Percentiles rank a stretch among this genome's conserved stretches.
These are phyloP conservation scores for Drosophila subobscura DNA, from an alignment of 1,140 invertebrate species.

Conservation along the genomic window DNA sequence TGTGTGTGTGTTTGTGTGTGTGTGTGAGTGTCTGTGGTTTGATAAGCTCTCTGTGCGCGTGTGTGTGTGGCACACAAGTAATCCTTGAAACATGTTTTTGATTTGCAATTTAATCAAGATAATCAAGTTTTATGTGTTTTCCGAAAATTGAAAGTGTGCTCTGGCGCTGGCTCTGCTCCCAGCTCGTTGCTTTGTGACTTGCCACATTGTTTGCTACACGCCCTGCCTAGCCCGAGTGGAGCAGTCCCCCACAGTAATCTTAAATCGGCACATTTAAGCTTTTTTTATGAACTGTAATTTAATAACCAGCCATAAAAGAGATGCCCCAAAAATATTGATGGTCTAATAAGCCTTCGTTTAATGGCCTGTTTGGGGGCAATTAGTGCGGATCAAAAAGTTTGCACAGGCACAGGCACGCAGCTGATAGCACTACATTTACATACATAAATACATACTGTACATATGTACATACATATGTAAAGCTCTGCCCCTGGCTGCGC, in stretches of 20 bases:
- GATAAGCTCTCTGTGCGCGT: slow-evolving; percentile 51
- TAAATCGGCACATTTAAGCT: slow-evolving; percentile 67
- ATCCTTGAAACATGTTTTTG: slow-evolving; percentile 82
- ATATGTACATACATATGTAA: neutral
- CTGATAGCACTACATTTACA: slow-evolving; percentile 28
- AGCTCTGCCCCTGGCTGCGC: neutral
- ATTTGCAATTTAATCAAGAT: slow-evolving; percentile 83
- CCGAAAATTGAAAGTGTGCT: slow-evolving; percentile 78
- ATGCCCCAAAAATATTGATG: slow-evolving; percentile 22
- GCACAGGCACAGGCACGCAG: slow-evolving; percentile 15
- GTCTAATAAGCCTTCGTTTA: slow-evolving; percentile 40
- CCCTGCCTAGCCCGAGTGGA: slow-evolving; percentile 1
- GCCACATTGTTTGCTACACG: slow-evolving; percentile 69
- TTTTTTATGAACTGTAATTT: slow-evolving; percentile 73
- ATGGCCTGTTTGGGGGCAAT: slow-evolving; percentile 44
- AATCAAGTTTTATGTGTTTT: slow-evolving; percentile 82
- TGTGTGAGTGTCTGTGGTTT: slow-evolving; percentile 53
- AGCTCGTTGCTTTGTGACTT: slow-evolving; percentile 48
- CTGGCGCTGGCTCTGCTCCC: no score
- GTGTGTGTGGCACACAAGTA: slow-evolving; percentile 61
- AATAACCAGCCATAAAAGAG: slow-evolving; percentile 42
- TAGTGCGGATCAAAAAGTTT: slow-evolving; percentile 54
- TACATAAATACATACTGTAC: slow-evolving; percentile 2
- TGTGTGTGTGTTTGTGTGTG: slow-evolving; percentile 23
- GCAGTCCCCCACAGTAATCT: slow-evolving; percentile 51